Evolutionary conservation across 2,113 vertebrate species (phyloP).

Genomic region (Atlantisia rogersi): DNA sequence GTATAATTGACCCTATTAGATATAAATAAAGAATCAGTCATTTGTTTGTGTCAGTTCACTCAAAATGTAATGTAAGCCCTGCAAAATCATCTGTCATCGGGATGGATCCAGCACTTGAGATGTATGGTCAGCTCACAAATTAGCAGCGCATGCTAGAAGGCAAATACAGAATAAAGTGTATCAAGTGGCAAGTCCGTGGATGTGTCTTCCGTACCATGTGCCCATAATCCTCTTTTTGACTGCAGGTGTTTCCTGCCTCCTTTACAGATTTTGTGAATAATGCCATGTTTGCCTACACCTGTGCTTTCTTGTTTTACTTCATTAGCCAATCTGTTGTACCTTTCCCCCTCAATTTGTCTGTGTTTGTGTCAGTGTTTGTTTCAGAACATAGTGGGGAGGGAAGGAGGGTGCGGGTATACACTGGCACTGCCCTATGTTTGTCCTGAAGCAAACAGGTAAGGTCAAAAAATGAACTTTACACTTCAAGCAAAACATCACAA

Average conservation of each 20-base stretch:
- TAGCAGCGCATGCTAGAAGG: neutral
- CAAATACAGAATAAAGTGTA: neutral
- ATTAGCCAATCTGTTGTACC: neutral
- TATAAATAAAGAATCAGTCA: neutral
- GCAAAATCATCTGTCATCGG: neutral
- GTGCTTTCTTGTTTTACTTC: neutral
- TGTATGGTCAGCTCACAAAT: neutral
- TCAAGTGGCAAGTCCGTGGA: neutral
- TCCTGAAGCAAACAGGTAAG: neutral
- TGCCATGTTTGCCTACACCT: neutral
- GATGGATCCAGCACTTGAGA: neutral
- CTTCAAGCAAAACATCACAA: neutral
- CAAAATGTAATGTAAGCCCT: neutral
- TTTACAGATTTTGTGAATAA: neutral
- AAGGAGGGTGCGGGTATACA: neutral
- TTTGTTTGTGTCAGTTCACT: neutral
- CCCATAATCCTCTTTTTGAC: neutral
- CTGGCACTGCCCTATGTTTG: neutral
- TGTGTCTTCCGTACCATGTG: neutral
- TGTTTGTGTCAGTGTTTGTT: neutral
- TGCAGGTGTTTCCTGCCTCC: neutral
- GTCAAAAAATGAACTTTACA: neutral
- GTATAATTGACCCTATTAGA: neutral
- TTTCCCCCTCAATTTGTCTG: neutral
- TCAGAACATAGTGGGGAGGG: neutral